Evolutionary conservation across 1,140 invertebrate species (phyloP).

Genomic region (Prorops nasuta): DNA sequence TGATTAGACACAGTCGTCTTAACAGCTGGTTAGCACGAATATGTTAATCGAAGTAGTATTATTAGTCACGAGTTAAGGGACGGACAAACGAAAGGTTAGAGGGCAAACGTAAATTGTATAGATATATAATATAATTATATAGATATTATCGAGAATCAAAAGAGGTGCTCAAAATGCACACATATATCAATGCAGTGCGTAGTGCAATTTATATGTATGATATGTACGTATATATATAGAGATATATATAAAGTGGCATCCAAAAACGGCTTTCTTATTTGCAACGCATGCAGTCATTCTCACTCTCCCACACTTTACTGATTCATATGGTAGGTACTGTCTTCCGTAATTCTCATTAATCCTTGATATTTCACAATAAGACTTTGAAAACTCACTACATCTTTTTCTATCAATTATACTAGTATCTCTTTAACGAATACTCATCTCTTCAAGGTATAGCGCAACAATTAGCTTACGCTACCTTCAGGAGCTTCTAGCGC

Average conservation of each 20-base stretch:
- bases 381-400: neutral
- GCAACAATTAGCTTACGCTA: conserved; percentile 45
- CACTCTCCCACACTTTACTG: conserved; percentile 56
- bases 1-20: conserved; percentile 35
- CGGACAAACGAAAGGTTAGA: conserved; percentile 43
- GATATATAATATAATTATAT: too few species aligned
- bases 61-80: conserved; percentile 18
- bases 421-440: conserved; percentile 5
- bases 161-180: conserved; percentile 57
- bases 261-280: conserved; percentile 54
- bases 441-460: conserved; percentile 20
- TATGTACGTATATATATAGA: conserved; percentile 49
- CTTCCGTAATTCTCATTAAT: conserved; percentile 15
- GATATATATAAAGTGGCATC: conserved; percentile 55
- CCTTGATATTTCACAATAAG: conserved; percentile 2
- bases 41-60: conserved; percentile 6
- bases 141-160: conserved; percentile 53
- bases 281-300: conserved; percentile 58
- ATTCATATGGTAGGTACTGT: conserved; percentile 25
- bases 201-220: conserved; percentile 56
- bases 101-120: conserved; percentile 48
- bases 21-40: conserved; percentile 20
- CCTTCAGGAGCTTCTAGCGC: conserved; percentile 49
- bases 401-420: conserved; percentile 4
- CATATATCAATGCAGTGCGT: conserved; percentile 58